Conservation (phyloP, 2,113 vertebrate genomes). For the Phrynocephalus versicolor region DNA sequence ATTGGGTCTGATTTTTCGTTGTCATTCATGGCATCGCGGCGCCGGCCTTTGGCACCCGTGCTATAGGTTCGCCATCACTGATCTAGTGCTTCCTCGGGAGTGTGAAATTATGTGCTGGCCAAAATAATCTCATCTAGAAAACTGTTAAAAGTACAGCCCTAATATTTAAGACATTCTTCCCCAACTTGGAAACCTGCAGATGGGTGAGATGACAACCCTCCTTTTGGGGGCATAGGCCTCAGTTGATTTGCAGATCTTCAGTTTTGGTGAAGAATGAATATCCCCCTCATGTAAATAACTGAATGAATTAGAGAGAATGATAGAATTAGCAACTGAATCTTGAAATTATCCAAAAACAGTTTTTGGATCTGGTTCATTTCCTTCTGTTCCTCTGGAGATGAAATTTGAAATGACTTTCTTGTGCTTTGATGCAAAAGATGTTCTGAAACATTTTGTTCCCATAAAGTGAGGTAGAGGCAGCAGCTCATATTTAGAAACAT, state of each 20-base stretch:
- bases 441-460: slow-evolving; percentile 1
- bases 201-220: too few relatives aligned
- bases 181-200: not conserved
- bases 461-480: not conserved
- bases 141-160: not conserved
- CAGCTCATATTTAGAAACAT: not conserved
- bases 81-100: not conserved
- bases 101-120: not conserved
- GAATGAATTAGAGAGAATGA: too few relatives aligned
- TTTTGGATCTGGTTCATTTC: not conserved
- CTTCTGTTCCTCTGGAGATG: not conserved
- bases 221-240: too few relatives aligned
- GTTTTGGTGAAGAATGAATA: too few relatives aligned
- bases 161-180: not conserved
- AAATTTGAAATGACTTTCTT: not conserved
- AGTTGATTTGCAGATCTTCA: too few relatives aligned
- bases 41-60: too few relatives aligned
- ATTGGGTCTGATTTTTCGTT: too few relatives aligned
- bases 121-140: not conserved
- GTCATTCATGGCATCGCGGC: too few relatives aligned
- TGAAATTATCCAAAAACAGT: not conserved
- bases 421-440: slow-evolving; percentile 10
- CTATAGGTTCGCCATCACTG: too few relatives aligned
- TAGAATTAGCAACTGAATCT: not conserved
- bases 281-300: too few relatives aligned